Base-by-base conservation (phyloP, 2,888 invertebrate species). In the Drosophila longiperda region DNA sequence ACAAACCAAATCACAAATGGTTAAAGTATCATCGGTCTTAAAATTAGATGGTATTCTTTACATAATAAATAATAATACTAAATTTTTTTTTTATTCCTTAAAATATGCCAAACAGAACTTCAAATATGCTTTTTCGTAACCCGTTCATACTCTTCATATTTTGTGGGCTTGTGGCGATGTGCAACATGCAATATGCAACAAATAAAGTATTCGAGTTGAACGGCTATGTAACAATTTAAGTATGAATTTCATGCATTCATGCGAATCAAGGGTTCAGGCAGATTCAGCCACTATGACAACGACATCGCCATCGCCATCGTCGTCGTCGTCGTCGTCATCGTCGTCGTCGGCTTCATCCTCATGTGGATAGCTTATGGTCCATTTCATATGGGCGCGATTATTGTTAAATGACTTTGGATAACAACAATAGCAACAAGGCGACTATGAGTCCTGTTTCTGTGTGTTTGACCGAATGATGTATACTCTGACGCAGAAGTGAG, bases 351-450 rank as follows among this genome's bases (percentile, higher is more conserved):
- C 67, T 5, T 29, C 63, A 54, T 61, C 32, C 15, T 59, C 63
- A 52, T 60, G 49, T 53, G 49, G 49, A 78, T 76, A 75, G 62
- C 50, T 32, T 62, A 79, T 69, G 79, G 66, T 73, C 53, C 71
- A 87, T 83, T 85, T 75, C 74, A 83, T 83, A 77, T 83, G 83
- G 68, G 58, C 66, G 73, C 77, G 83, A 83, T 85, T 87, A 87
- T 82, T 80, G 83, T 75, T 78, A 83, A 84, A 78, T 84, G 80
- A 84, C 74, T 83, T 66, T 45, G 78, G 57, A 71, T 62, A 73
- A 62, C 62, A 75, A 69, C 66, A 76, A 68, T 65, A 77, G 40
- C 54, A 70, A 42, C 64, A 50, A 5, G 58, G 52, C 40, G 61
- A 48, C 53, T 73, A 73, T 80, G 72, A 62, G 45, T 70, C 63